phyloP scores from a whole-genome alignment of 2,888 invertebrate species.

The Scrobipalpa atriplicella region DNA sequence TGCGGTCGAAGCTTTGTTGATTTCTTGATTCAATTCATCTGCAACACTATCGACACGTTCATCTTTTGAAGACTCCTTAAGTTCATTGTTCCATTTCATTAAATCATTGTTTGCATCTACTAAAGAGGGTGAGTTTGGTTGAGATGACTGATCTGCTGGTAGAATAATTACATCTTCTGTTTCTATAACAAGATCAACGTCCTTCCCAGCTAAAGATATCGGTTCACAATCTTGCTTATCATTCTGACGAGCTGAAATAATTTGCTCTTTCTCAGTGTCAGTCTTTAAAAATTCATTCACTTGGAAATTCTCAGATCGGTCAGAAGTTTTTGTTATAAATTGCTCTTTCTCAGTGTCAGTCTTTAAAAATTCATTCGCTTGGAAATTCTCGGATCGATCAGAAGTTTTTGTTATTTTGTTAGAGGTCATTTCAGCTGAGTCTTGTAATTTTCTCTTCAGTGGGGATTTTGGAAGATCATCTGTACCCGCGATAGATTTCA shows the following conservation, averaged over 20 bases:
- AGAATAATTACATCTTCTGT: neutral
- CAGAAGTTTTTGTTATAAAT: too few relatives aligned
- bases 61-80: too few relatives aligned
- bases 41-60: too few relatives aligned
- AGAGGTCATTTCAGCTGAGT: neutral
- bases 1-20: too few relatives aligned
- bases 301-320: too few relatives aligned
- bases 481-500: neutral
- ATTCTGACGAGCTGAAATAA: neutral
- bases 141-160: neutral
- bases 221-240: neutral
- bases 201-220: neutral
- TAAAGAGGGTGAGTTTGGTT: neutral
- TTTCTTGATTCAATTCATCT: too few relatives aligned
- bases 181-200: neutral
- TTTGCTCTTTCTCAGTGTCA: neutral
- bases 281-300: too few relatives aligned
- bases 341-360: neutral
- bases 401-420: neutral
- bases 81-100: too few relatives aligned
- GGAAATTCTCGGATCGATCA: neutral
- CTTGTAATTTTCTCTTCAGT: slow-evolving; percentile 1
- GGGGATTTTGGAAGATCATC: neutral
- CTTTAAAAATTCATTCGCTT: neutral
- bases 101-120: neutral